Conservation (phyloP, 1,140 invertebrate genomes). For the Aphaenogaster rudis region DNA sequence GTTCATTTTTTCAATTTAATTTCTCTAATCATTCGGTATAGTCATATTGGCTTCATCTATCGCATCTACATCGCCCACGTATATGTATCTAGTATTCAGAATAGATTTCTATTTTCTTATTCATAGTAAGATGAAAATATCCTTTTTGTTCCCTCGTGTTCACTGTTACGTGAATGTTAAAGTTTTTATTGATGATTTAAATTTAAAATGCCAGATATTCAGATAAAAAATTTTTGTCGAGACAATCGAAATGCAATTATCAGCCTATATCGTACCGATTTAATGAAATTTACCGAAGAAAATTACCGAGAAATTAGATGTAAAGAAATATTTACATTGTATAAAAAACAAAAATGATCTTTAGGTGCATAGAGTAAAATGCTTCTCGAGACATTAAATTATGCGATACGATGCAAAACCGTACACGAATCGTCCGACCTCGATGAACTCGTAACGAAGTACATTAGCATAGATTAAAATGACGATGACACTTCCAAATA, state of each 20-base stretch:
- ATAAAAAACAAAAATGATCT: neutral
- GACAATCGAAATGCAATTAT: neutral
- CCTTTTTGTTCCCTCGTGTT: neutral
- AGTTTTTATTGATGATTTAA: neutral
- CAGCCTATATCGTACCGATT: neutral
- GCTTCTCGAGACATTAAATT: neutral
- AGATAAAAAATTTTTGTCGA: neutral
- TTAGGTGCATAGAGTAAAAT: neutral
- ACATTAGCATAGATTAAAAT: neutral
- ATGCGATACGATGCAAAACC: neutral
- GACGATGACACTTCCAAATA: neutral
- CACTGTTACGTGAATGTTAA: neutral
- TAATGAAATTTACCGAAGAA: neutral
- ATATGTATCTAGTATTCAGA: neutral
- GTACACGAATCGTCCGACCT: neutral
- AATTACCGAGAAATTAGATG: neutral
- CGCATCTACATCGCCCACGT: neutral
- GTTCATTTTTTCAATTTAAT: neutral
- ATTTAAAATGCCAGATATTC: neutral
- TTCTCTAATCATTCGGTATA: neutral
- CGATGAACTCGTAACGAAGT: neutral
- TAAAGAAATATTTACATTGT: neutral
- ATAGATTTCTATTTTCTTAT: conserved; percentile 27
- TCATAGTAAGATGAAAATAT: conserved; percentile 9
- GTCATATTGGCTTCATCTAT: neutral